Evolutionary conservation across 1,140 invertebrate genomes (phyloP).

Genomic region (Temnothorax nylanderi): DNA sequence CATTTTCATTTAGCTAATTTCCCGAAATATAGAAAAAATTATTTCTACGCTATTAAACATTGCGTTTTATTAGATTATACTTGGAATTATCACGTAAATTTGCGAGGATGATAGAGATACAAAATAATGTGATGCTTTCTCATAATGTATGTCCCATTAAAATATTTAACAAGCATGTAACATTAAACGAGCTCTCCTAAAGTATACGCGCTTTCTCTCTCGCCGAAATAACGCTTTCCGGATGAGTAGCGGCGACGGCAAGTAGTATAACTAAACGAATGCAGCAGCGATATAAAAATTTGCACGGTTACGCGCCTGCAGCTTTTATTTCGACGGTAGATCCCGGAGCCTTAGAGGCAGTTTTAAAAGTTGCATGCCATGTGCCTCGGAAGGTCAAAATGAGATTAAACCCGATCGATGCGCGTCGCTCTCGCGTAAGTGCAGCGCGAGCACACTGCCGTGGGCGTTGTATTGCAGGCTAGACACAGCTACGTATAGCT

Average conservation of each 20-base stretch:
- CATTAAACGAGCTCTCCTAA: conserved; percentile 28
- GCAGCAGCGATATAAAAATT: conserved; percentile 19
- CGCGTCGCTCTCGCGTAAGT: conserved; percentile 42
- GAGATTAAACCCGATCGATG: conserved; percentile 47
- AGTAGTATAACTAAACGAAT: conserved; percentile 15
- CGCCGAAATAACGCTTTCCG: background rate
- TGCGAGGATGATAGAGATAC: background rate
- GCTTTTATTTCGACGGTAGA: conserved; percentile 21
- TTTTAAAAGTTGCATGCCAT: conserved; percentile 12
- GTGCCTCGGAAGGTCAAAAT: conserved; percentile 34
- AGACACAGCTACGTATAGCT: conserved; percentile 37
- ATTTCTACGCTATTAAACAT: background rate
- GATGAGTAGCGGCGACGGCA: background rate
- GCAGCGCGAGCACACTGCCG: conserved; percentile 18
- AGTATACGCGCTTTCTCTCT: background rate
- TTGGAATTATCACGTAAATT: conserved; percentile 15
- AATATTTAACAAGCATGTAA: conserved; percentile 35
- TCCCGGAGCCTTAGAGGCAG: background rate
- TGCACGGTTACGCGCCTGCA: background rate
- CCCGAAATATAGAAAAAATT: background rate
- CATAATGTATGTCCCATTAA: conserved; percentile 15
- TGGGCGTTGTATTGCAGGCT: conserved; percentile 22
- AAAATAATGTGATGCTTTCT: background rate
- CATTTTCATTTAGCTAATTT: background rate
- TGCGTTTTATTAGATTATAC: conserved; percentile 6